A percentile compares a stretch with the other conserved stretches of the same genome.
These are phyloP conservation scores for Vireo altiloquus DNA, from an alignment of 2,113 vertebrate genomes.

Conservation along the genomic window DNA sequence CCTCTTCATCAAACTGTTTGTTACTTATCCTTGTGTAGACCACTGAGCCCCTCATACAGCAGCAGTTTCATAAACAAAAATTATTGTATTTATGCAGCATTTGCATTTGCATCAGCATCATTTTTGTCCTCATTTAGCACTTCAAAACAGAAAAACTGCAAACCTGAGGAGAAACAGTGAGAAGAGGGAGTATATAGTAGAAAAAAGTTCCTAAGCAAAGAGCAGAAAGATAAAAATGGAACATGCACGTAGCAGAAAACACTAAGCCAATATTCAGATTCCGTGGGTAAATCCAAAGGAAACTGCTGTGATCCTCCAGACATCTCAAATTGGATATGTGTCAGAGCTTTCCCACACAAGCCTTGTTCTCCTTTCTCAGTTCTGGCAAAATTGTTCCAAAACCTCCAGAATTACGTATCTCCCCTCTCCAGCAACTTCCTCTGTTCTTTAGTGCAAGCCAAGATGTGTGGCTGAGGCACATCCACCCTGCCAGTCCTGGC, in stretches of 20 bases:
- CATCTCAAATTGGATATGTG: background rate
- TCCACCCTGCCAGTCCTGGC: background rate
- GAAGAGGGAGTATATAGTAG: background rate
- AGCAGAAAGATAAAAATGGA: slow-evolving; percentile 11
- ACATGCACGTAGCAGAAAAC: background rate
- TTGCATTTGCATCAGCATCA: no score
- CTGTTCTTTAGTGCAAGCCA: background rate
- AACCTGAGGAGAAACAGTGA: background rate
- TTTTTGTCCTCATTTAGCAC: background rate
- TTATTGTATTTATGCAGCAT: no score
- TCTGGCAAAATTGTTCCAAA: slow-evolving; percentile 9
- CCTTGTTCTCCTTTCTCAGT: slow-evolving; percentile 25
- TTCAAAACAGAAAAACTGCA: background rate
- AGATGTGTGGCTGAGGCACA: background rate
- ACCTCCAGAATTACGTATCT: background rate
- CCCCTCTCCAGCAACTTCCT: background rate
- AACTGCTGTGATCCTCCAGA: slow-evolving; percentile 15
- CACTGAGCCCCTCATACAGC: background rate
- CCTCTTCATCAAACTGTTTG: background rate
- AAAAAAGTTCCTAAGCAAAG: background rate
- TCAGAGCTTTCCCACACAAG: slow-evolving; percentile 33
- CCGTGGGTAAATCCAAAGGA: slow-evolving; percentile 3
- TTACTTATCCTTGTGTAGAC: background rate
- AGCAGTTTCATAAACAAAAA: background rate
- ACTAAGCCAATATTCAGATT: background rate